A percentile compares a stretch with the other conserved stretches of the same genome.
phyloP scores from a whole-genome alignment of 2,797 vertebrate genomes.

The Paedocypris micromegethes region DNA sequence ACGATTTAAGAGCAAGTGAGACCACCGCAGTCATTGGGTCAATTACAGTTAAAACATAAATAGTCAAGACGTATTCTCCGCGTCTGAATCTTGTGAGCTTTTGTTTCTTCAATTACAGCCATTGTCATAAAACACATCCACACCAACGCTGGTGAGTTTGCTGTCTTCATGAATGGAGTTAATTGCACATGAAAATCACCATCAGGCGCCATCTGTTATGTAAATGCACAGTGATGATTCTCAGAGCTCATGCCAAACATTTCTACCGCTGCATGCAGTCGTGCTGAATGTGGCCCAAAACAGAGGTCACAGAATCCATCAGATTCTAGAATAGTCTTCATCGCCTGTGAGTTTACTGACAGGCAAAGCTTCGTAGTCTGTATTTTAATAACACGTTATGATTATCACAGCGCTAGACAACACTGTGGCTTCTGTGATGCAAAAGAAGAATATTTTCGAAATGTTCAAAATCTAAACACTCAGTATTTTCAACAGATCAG shows the following conservation, averaged over 20 bases:
- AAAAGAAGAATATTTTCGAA: no score
- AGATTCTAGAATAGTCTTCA: conserved; percentile 16
- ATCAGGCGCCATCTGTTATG: conserved; percentile 78
- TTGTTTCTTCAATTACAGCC: conserved; percentile 19
- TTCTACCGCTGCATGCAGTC: conserved; percentile 26
- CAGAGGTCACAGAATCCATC: not conserved
- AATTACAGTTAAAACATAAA: not conserved
- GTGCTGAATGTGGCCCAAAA: conserved; percentile 13
- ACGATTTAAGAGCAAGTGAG: no score
- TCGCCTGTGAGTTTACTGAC: conserved; percentile 1
- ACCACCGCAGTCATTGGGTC: no score
- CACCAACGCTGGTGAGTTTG: conserved; percentile 37
- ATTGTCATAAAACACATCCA: conserved; percentile 5
- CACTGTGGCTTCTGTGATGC: no score
- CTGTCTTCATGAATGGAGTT: conserved; percentile 92
- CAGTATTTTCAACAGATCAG: no score
- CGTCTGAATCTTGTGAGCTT: conserved; percentile 23
- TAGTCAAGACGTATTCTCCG: not conserved
- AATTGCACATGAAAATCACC: conserved; percentile 99
- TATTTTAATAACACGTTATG: no score
- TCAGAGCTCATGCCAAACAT: conserved; percentile 81
- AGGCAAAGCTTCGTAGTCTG: not conserved
- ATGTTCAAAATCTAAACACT: no score
- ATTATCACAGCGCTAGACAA: no score
- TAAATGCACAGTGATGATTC: conserved; percentile 72